phyloP scores from a whole-genome alignment of 2,888 invertebrate species.

The Anthophora plumipes region DNA sequence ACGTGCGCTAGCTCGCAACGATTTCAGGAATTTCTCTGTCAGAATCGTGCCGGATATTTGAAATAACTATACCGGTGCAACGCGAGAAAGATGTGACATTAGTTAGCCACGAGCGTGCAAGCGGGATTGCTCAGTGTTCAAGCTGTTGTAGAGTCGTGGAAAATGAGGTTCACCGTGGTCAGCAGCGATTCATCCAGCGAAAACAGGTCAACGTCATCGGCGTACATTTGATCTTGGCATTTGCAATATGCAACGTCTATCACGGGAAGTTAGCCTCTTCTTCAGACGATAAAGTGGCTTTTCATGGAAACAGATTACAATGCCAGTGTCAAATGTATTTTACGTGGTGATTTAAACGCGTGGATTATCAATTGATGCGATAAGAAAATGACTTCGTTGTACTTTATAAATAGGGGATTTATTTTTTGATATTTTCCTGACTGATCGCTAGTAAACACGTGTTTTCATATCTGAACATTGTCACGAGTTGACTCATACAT shows the following conservation, averaged over 20 bases:
- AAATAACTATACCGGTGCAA: constrained; percentile 27
- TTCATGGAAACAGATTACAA: constrained; percentile 40
- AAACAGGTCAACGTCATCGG: constrained; percentile 61
- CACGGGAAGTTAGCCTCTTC: constrained; percentile 27
- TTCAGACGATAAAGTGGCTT: constrained; percentile 23
- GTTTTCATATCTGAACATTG: too few species aligned
- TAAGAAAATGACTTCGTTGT: too few species aligned
- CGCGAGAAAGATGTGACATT: constrained; percentile 49
- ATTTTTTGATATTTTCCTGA: too few species aligned
- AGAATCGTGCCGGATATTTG: constrained; percentile 7
- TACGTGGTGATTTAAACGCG: background rate
- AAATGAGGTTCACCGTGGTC: constrained; percentile 41
- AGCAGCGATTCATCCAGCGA: constrained; percentile 47
- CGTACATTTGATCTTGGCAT: constrained; percentile 63
- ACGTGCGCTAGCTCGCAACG: background rate
- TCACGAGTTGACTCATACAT: too few species aligned
- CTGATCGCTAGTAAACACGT: too few species aligned
- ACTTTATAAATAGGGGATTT: too few species aligned
- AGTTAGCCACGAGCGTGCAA: constrained; percentile 13
- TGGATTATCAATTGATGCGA: background rate
- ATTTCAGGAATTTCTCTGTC: constrained; percentile 16
- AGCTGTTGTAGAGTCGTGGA: background rate
- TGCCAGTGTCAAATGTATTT: constrained; percentile 29
- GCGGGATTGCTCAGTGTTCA: background rate
- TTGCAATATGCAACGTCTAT: constrained; percentile 48